Conservation (phyloP, 1,140 invertebrate species). For the Megalonaias nervosa region DNA sequence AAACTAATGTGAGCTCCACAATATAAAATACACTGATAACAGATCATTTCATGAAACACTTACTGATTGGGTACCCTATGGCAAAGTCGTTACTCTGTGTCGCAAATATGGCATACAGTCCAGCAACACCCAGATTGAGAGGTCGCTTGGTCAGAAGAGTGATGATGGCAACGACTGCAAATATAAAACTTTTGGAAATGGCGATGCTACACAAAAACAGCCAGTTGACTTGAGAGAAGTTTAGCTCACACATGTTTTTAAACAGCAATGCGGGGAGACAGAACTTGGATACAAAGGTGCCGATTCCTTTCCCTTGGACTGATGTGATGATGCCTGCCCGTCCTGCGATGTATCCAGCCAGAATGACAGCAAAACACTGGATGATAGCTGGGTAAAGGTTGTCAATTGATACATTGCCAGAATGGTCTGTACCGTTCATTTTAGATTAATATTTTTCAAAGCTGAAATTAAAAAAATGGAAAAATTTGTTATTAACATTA, state of each 20-base stretch:
- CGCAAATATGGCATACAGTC: conserved; percentile 94
- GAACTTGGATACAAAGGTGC: conserved; percentile 94
- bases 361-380: conserved; percentile 92
- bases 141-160: conserved; percentile 83
- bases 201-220: conserved; percentile 88
- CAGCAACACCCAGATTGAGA: conserved; percentile 86
- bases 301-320: conserved; percentile 89
- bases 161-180: conserved; percentile 85
- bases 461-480: no score
- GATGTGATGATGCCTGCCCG: conserved; percentile 87
- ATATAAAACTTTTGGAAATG: conserved; percentile 89
- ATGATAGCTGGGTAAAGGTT: conserved; percentile 91
- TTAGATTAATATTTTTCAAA: no score
- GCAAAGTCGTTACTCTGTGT: conserved; percentile 99
- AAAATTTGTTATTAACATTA: no score
- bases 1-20: background rate
- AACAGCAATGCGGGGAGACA: conserved; percentile 94
- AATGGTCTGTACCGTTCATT: no score
- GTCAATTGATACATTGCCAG: conserved; percentile 73
- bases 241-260: conserved; percentile 86
- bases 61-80: conserved; percentile 95
- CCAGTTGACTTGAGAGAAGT: conserved; percentile 89
- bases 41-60: conserved; percentile 65
- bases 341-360: conserved; percentile 93
- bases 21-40: background rate